Conservation (phyloP, 2,888 invertebrate genomes). For the Drosophila kokeensis region DNA sequence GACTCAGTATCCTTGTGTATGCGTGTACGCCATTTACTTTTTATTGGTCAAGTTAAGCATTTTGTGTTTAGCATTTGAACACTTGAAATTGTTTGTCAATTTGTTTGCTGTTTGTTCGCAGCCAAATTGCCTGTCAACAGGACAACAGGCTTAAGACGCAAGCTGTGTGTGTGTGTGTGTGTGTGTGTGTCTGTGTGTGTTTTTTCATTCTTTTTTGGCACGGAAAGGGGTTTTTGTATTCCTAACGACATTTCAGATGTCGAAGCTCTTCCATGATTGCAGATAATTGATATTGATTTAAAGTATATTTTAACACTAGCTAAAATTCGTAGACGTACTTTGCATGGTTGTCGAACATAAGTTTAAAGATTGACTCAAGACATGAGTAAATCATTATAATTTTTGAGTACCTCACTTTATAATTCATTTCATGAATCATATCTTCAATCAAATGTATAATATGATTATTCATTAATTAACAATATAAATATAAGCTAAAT, state of each 20-base stretch:
- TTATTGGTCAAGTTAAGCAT: slow-evolving; percentile 66
- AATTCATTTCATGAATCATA: neutral
- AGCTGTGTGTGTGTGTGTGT: slow-evolving; percentile 9
- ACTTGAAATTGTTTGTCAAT: slow-evolving; percentile 69
- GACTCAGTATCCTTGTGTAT: slow-evolving; percentile 26
- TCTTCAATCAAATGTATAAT: neutral
- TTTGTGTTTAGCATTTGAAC: slow-evolving; percentile 62
- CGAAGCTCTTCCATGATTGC: neutral
- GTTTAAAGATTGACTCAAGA: neutral
- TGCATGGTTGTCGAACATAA: neutral
- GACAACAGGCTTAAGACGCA: slow-evolving; percentile 47
- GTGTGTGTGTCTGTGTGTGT: neutral
- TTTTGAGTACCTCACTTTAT: neutral
- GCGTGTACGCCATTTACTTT: slow-evolving; percentile 62
- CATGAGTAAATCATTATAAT: neutral
- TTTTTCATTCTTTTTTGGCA: neutral
- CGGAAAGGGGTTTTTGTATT: neutral
- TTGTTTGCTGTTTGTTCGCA: slow-evolving; percentile 65
- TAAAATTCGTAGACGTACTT: neutral
- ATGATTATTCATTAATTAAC: neutral
- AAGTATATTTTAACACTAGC: neutral
- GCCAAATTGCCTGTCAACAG: slow-evolving; percentile 46
- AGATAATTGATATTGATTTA: slow-evolving; percentile 15
- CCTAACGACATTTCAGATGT: neutral
- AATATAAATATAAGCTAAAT: neutral